phyloP scores from a whole-genome alignment of 2,797 vertebrate genomes.

The Microcaecilia unicolor region DNA sequence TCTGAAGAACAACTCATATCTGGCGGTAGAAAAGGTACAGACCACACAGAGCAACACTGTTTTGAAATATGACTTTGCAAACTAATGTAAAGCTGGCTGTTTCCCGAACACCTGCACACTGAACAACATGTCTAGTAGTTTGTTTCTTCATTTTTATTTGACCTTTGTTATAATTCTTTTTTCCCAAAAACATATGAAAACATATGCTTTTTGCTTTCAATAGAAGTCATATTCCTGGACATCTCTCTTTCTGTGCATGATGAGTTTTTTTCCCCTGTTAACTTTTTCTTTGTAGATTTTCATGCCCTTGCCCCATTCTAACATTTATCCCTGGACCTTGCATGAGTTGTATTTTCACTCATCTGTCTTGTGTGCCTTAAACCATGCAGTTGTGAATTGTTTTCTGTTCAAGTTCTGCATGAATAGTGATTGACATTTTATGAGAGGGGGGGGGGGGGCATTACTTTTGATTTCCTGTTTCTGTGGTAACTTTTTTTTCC shows the following conservation, averaged over 20 bases:
- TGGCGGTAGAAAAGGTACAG: conserved; percentile 79
- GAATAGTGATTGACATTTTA: conserved; percentile 48
- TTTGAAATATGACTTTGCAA: conserved; percentile 66
- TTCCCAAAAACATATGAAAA: conserved; percentile 16
- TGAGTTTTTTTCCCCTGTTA: conserved; percentile 51
- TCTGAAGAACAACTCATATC: conserved; percentile 77
- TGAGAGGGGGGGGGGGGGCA: no score
- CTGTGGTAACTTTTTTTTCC: no score
- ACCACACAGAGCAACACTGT: conserved; percentile 67
- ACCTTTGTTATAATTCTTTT: conserved; percentile 22
- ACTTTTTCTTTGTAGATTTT: conserved; percentile 45
- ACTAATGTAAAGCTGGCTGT: no score
- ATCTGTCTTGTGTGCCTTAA: conserved; percentile 40
- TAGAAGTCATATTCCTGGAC: conserved; percentile 66
- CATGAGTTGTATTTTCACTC: conserved; percentile 57
- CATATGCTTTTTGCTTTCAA: conserved; percentile 27
- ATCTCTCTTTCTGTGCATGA: conserved; percentile 75
- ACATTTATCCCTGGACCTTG: conserved; percentile 49
- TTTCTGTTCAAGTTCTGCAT: conserved; percentile 53
- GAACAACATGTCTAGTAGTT: no score
- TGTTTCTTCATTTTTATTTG: no score
- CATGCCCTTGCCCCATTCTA: no score
- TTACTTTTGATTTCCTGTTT: no score
- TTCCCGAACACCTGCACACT: conserved; percentile 27
- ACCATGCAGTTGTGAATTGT: conserved; percentile 36